A percentile compares a stretch with the other conserved stretches of the same genome.
Conservation (phyloP, 2,113 vertebrate species). For the Haemorhous mexicanus region DNA sequence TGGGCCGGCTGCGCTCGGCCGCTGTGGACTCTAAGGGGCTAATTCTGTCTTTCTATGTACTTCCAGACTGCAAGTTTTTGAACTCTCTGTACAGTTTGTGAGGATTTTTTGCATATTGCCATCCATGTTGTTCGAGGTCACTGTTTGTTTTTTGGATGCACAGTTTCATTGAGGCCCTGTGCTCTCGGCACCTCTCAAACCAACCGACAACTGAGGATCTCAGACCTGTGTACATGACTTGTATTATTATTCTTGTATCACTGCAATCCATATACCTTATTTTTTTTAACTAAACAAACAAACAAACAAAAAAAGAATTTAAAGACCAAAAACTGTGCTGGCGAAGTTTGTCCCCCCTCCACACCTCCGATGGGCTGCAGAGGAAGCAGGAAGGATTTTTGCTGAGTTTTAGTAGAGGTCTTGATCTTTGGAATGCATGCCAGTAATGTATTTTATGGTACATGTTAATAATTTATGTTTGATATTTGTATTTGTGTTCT, state of each 20-base stretch:
- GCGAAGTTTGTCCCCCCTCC: conserved; percentile 46
- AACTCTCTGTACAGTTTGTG: conserved; percentile 84
- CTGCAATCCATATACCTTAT: conserved; percentile 64
- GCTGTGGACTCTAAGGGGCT: conserved; percentile 66
- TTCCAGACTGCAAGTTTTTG: conserved; percentile 86
- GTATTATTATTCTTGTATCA: conserved; percentile 58
- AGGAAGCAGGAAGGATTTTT: conserved; percentile 57
- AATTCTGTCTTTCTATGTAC: conserved; percentile 80
- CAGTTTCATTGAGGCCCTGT: conserved; percentile 76
- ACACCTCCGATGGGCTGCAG: conserved; percentile 49
- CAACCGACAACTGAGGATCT: conserved; percentile 7
- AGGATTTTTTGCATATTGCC: conserved; percentile 80
- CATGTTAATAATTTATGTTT: conserved; percentile 76
- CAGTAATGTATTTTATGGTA: conserved; percentile 79
- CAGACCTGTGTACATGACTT: conserved; percentile 47
- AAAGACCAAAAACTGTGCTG: conserved; percentile 86
- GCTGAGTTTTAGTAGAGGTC: conserved; percentile 70
- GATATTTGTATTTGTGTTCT: conserved; percentile 81
- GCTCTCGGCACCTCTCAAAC: conserved; percentile 50
- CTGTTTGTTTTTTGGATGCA: conserved; percentile 78
- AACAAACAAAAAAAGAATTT: conserved; percentile 59
- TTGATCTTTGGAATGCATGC: conserved; percentile 81
- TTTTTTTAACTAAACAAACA: conserved; percentile 62
- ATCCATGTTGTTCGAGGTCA: conserved; percentile 67
- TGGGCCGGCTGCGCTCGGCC: neutral